Evolutionary conservation across 1,140 invertebrate species (phyloP).

Genomic region (Euura lappo): DNA sequence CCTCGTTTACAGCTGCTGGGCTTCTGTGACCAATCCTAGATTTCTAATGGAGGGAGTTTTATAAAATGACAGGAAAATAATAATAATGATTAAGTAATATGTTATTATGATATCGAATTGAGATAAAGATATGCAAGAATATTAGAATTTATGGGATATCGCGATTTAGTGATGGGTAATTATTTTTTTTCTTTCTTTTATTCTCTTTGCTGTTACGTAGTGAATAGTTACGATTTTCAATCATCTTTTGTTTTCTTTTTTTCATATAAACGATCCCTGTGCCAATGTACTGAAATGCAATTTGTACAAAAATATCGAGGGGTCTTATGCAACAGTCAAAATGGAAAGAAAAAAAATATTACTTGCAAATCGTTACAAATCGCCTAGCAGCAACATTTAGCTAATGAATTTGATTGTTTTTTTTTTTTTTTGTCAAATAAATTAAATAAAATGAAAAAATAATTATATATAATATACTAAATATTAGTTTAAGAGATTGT

Average conservation of each 20-base stretch:
- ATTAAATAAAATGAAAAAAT: slow-evolving; percentile 26
- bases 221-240: not conserved
- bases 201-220: too few relatives aligned
- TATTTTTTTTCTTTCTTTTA: too few relatives aligned
- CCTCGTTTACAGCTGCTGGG: slow-evolving; percentile 35
- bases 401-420: slow-evolving; percentile 36
- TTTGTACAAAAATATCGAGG: not conserved
- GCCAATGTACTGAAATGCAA: not conserved
- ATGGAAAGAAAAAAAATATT: not conserved
- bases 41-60: slow-evolving; percentile 40
- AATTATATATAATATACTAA: slow-evolving; percentile 8
- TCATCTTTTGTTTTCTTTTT: too few relatives aligned
- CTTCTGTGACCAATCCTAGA: slow-evolving; percentile 35
- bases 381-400: slow-evolving; percentile 41
- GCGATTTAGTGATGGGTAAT: too few relatives aligned
- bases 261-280: not conserved
- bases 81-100: not conserved
- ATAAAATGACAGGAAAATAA: slow-evolving; percentile 20
- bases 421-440: slow-evolving; percentile 18
- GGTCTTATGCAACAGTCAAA: not conserved
- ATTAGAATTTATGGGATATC: not conserved
- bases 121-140: not conserved
- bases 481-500: slow-evolving; percentile 36
- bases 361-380: not conserved
- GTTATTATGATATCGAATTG: not conserved